Evolutionary conservation across 2,888 invertebrate genomes (phyloP), one percentile per base, ranked within the genome.

Genomic region (Pyrocoelia pectoralis): DNA sequence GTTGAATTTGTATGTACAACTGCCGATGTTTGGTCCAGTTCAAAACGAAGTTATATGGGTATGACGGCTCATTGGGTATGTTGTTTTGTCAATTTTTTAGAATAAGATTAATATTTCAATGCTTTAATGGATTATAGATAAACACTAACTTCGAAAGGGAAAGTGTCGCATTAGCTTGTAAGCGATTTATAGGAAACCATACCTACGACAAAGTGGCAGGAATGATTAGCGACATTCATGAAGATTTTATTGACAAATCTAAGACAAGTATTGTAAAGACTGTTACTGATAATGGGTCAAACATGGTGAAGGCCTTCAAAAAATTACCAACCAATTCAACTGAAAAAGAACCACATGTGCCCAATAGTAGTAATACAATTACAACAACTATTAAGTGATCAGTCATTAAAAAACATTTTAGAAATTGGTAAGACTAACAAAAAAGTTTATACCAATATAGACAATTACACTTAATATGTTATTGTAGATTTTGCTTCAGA

Each of bases 251-350:
- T 46, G 17, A 46, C 10, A 9, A 15, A 46, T 5, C 2, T 14
- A 14, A 3, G 4, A 46, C 46, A 46, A 15, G 2, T 10, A 46
- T 46, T 14, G 15, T 46, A 14, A 46, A 46, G 14, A 46, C 46
- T 14, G 46, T 46, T 46, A 46, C 46, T 2, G 46, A 46, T 15
- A 46, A 46, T 46, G 46, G 10, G 2, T 9, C 46, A 46, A 46
- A 46, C 10, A 46, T 46, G 15, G 46, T 46, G 9, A 46, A 15
- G 15, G 17, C 46, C 2, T 46, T 46, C 10, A 15, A 15, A 46
- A n/a, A 41, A 41, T 41, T n/a, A n/a, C n/a, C n/a, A n/a, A n/a
- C n/a, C n/a, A n/a, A n/a, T n/a, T n/a, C n/a, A n/a, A n/a, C n/a
- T n/a, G 24, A 24, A 24, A 5, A 3, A 6, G 4, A 24, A 5